Evolutionary conservation across 2,888 invertebrate species (phyloP).

Genomic region (Drosophila meridionalis): DNA sequence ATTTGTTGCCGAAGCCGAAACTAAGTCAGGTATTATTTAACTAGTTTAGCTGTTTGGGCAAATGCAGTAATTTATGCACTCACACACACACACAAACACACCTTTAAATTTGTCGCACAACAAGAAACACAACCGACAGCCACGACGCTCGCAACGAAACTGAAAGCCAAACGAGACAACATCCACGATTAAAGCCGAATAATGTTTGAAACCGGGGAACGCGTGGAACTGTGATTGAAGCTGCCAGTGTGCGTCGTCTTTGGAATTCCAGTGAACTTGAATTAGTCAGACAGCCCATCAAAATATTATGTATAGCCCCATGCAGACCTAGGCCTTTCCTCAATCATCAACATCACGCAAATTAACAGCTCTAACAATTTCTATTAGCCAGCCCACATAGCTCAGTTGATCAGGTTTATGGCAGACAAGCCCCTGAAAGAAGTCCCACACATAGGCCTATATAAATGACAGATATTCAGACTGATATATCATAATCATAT

Average conservation of each 20-base stretch:
- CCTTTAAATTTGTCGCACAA: constrained; percentile 24
- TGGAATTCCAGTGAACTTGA: constrained; percentile 70
- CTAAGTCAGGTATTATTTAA: constrained; percentile 28
- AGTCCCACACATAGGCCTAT: constrained; percentile 56
- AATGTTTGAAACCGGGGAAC: constrained; percentile 6
- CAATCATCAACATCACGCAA: background rate
- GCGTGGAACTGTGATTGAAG: constrained; percentile 27
- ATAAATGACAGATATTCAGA: background rate
- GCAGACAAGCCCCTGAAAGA: constrained; percentile 66
- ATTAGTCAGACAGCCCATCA: constrained; percentile 58
- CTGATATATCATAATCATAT: background rate
- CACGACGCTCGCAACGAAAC: constrained; percentile 73
- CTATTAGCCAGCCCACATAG: constrained; percentile 17
- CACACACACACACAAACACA: constrained; percentile 33
- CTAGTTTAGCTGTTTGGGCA: constrained; percentile 28
- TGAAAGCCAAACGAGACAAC: constrained; percentile 63
- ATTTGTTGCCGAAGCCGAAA: constrained; percentile 4
- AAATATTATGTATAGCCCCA: constrained; percentile 17
- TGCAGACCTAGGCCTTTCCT: constrained; percentile 14
- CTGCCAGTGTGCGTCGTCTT: constrained; percentile 36
- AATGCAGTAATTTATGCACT: constrained; percentile 15
- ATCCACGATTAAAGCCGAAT: constrained; percentile 15
- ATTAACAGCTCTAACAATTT: constrained; percentile 16
- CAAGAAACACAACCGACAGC: constrained; percentile 55
- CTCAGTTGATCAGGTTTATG: constrained; percentile 23